phyloP scores from a whole-genome alignment of 2,797 vertebrate species.

The Melanotaenia parkinsoni region DNA sequence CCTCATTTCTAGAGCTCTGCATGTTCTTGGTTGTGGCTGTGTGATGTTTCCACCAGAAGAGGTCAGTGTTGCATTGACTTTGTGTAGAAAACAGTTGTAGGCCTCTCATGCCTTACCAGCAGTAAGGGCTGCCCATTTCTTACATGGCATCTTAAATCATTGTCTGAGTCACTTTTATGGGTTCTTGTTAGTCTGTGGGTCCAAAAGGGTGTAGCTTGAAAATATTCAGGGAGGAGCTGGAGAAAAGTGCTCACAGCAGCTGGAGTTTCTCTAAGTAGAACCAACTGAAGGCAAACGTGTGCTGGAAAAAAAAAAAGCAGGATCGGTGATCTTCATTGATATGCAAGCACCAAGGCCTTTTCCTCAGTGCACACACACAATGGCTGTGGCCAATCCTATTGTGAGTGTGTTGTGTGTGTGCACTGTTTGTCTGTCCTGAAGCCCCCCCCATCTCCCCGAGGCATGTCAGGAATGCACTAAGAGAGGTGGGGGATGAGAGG shows the following conservation, averaged over 20 bases:
- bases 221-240: constrained; percentile 34
- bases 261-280: constrained; percentile 17
- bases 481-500: constrained; percentile 64
- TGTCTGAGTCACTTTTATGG: constrained; percentile 23
- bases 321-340: constrained; percentile 53
- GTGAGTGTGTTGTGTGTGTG: constrained; percentile 64
- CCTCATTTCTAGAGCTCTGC: background rate
- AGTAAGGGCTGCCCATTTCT: constrained; percentile 31
- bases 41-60: constrained; percentile 71
- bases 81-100: constrained; percentile 7
- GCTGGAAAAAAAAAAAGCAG: constrained; percentile 22
- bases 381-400: constrained; percentile 64
- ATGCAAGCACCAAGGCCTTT: constrained; percentile 67
- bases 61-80: constrained; percentile 76
- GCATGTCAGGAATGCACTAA: constrained; percentile 81
- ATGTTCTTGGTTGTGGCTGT: constrained; percentile 46
- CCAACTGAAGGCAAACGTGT: constrained; percentile 26
- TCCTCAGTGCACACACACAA: constrained; percentile 70
- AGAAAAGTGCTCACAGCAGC: constrained; percentile 29
- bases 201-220: constrained; percentile 42
- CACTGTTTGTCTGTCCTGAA: constrained; percentile 72
- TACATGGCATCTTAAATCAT: constrained; percentile 45
- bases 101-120: constrained; percentile 23
- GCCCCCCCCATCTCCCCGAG: constrained; percentile 69
- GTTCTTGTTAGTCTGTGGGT: constrained; percentile 28